A percentile compares a stretch with the other conserved stretches of the same genome.
phyloP scores from a whole-genome alignment of 2,888 invertebrate genomes.

The Conomelus anceps region DNA sequence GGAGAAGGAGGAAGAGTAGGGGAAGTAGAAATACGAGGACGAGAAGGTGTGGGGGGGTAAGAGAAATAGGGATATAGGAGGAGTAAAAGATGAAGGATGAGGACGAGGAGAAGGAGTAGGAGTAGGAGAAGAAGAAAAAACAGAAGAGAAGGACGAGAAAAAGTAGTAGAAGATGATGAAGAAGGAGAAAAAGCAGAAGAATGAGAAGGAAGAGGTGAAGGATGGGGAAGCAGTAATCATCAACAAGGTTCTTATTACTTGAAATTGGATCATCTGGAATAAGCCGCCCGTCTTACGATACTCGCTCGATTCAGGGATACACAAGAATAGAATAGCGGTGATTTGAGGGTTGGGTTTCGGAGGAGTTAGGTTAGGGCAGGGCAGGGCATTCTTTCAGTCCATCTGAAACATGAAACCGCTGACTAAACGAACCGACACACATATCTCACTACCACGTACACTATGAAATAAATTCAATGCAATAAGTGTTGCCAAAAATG shows the following conservation, averaged over 20 bases:
- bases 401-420: neutral
- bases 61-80: no score
- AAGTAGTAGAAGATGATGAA: no score
- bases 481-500: no score
- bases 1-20: no score
- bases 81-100: no score
- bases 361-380: neutral
- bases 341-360: neutral
- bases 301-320: neutral
- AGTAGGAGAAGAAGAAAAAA: no score
- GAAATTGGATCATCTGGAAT: neutral
- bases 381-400: neutral
- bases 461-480: neutral
- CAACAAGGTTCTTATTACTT: neutral
- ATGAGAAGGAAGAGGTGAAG: neutral
- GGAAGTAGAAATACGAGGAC: no score
- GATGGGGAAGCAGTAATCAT: no score
- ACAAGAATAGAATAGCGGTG: neutral
- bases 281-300: neutral
- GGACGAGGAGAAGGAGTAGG: no score
- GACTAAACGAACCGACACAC: neutral
- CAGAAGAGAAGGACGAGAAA: no score
- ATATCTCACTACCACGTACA: neutral
- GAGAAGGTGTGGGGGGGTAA: no score
- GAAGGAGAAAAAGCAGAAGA: no score